Conservation (phyloP, 2,113 vertebrate species). For the Ascaphus truei region DNA sequence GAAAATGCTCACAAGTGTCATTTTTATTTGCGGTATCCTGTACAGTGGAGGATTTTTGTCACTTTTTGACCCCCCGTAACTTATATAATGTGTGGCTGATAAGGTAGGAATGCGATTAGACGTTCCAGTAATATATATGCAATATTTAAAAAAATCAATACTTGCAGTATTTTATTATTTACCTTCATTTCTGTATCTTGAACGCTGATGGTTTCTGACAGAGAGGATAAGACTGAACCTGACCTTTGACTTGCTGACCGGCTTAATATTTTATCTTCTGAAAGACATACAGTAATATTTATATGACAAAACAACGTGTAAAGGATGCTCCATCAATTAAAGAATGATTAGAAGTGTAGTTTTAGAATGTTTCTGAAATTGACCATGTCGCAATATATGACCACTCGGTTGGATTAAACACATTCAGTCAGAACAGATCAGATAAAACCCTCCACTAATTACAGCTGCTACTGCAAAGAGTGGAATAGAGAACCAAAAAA, state of each 20-base stretch:
- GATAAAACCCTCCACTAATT: not conserved
- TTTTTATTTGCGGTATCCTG: too few species aligned
- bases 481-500: not conserved
- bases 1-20: too few species aligned
- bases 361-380: too few species aligned
- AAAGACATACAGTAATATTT: slow-evolving; percentile 17
- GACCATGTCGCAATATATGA: too few species aligned
- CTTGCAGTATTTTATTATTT: slow-evolving; percentile 14
- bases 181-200: slow-evolving; percentile 42
- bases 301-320: slow-evolving; percentile 22
- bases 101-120: too few species aligned
- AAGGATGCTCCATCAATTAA: slow-evolving; percentile 12
- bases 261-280: slow-evolving; percentile 40
- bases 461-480: not conserved
- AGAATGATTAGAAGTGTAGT: slow-evolving; percentile 7
- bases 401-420: too few species aligned
- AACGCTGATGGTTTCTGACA: not conserved
- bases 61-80: too few species aligned
- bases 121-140: too few species aligned
- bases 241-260: slow-evolving; percentile 27
- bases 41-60: too few species aligned
- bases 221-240: slow-evolving; percentile 18
- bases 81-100: too few species aligned
- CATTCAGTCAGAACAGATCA: too few species aligned
- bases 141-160: too few species aligned